Evolutionary conservation across 1,140 invertebrate species (phyloP).

Genomic region (Lamellibrachia luymesi): DNA sequence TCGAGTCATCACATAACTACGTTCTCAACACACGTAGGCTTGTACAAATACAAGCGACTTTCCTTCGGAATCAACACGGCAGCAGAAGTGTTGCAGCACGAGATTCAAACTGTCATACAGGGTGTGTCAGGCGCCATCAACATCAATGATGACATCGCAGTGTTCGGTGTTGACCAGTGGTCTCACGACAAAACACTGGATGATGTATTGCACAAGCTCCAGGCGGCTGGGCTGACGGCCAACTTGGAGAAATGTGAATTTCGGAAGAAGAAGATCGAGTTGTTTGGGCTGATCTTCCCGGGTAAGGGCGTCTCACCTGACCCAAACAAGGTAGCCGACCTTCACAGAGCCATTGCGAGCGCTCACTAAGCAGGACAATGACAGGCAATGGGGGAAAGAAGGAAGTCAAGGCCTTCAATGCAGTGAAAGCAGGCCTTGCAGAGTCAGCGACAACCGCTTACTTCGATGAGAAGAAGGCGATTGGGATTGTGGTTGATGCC

Average conservation of each 20-base stretch:
- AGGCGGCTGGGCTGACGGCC: conserved; percentile 31
- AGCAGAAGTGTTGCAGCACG: too few relatives aligned
- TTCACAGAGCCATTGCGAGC: conserved; percentile 32
- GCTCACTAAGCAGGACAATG: conserved; percentile 17
- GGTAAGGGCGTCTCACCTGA: conserved; percentile 33
- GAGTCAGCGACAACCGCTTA: conserved; percentile 20
- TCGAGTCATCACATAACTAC: conserved; percentile 21
- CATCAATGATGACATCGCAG: conserved; percentile 12
- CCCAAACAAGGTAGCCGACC: conserved; percentile 30
- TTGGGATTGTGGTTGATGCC: conserved; percentile 37
- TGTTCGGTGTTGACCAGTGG: conserved; percentile 13
- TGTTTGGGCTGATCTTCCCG: conserved; percentile 13
- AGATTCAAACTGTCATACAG: too few relatives aligned
- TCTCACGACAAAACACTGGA: background rate
- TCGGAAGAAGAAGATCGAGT: conserved; percentile 24
- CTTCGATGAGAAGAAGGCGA: conserved; percentile 26
- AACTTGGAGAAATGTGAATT: conserved; percentile 33
- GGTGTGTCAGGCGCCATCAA: background rate
- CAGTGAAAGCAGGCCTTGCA: conserved; percentile 34
- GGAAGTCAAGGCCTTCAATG: conserved; percentile 33
- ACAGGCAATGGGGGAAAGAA: conserved; percentile 10
- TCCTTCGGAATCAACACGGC: too few relatives aligned
- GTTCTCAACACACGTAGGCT: conserved; percentile 19
- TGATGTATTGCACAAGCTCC: background rate
- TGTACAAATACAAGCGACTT: conserved; percentile 20